phyloP scores from a whole-genome alignment of 2,888 invertebrate species.

The Xiphydria camelus region DNA sequence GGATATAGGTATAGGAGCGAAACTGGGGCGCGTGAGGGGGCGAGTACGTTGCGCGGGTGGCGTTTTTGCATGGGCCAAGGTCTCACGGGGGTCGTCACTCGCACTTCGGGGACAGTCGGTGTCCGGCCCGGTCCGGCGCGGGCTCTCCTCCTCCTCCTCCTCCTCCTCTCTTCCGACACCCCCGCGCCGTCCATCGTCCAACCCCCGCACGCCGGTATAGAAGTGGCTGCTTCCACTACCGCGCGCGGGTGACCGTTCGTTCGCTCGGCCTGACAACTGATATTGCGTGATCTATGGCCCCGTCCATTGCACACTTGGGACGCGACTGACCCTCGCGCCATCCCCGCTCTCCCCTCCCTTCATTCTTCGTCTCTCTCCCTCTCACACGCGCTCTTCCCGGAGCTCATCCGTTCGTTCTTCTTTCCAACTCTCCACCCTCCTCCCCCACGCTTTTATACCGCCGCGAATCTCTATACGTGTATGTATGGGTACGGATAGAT shows the following conservation, averaged over 20 bases:
- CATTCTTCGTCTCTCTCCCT: constrained; percentile 12
- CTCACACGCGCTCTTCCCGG: constrained; percentile 13
- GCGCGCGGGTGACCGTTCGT: constrained; percentile 34
- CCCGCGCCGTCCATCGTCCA: constrained; percentile 33
- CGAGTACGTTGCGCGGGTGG: constrained; percentile 19
- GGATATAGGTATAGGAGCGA: constrained; percentile 33
- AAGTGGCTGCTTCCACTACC: no score
- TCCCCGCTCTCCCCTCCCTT: constrained; percentile 17
- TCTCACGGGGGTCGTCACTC: constrained; percentile 57
- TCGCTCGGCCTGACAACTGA: constrained; percentile 49
- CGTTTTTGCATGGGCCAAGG: constrained; percentile 45
- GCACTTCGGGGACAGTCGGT: constrained; percentile 52
- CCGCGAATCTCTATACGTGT: constrained; percentile 10
- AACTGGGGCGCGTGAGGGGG: constrained; percentile 7
- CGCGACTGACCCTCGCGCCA: constrained; percentile 35
- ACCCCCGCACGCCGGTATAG: no score
- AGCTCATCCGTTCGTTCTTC: constrained; percentile 7
- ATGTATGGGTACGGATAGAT: neutral
- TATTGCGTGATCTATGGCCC: constrained; percentile 58
- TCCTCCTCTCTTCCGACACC: constrained; percentile 4
- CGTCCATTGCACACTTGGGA: constrained; percentile 56
- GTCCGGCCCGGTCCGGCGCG: constrained; percentile 33
- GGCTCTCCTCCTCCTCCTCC: constrained; percentile 6
- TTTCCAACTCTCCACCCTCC: neutral
- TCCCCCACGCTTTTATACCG: constrained; percentile 7